Base-by-base conservation (phyloP, 23 tunicate species). In the Aplidium turbinatum region DNA sequence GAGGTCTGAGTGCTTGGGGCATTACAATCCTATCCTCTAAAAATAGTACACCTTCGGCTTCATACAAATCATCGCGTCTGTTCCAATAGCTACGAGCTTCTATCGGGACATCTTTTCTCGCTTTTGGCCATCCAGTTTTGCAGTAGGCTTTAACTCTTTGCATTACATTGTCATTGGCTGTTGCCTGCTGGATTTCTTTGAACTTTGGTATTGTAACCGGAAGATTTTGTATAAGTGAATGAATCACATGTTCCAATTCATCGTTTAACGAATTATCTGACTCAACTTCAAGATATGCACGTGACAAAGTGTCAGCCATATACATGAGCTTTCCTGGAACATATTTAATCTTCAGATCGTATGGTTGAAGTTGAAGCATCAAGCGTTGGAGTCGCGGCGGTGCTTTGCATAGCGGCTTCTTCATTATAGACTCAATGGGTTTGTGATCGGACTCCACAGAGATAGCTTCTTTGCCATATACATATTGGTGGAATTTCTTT, bases 271-370 rank as follows among this genome's bases (percentile, higher is more conserved):
- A 58, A 58, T 32, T 23, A 26, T 24, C 3, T 4, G 31, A 18
- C 23, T 54, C 9, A 39, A n/a, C 28, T 28, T 53, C 30, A 6
- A 71, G 1, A 32, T 61, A 47, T 3, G 80, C 79, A 47, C 80
- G 63, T 48, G 87, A 82, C 56, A 61, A 58, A 11, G 75, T 73
- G 32, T 82, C 80, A 31, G 87, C 87, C 30, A 82, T 23, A 35
- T 61, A 62, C 80, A 82, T 39, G 47, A 23, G 38, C 27, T 73
- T 70, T 3, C 58, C 76, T 9, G 76, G 58, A 31, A 70, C 58
- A 70, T 70, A 70, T 22, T 31, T 36, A 18, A 82, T 46, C 1
- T 51, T 42, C 22, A 82, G 38, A 26, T 52, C 53, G 61, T 82
- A 82, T 31, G 75, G 74, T 34, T 73, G 87, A 29, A 82, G 56